These are phyloP conservation scores for Rhinoraja longicauda DNA, from an alignment of 2,797 vertebrate species.

Conservation along the genomic window DNA sequence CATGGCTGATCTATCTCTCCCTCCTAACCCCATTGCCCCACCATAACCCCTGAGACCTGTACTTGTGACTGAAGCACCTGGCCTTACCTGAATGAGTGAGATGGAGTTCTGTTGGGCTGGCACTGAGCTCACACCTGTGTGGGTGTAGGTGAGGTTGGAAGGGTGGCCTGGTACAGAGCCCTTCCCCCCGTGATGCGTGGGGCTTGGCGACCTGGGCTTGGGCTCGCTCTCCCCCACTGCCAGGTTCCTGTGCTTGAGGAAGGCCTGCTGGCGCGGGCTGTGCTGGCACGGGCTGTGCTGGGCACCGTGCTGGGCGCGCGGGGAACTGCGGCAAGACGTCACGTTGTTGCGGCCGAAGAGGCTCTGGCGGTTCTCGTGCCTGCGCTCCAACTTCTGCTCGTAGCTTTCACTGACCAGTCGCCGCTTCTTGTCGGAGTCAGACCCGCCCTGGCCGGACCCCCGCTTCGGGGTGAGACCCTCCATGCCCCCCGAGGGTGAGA, in stretches of 20 bases:
- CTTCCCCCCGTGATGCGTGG: background rate
- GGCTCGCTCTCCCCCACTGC: slow-evolving; percentile 37
- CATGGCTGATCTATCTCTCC: too few relatives aligned
- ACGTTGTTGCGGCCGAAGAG: slow-evolving; percentile 46
- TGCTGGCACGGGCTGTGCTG: slow-evolving; percentile 47
- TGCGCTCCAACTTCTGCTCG: slow-evolving; percentile 57
- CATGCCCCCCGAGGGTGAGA: background rate
- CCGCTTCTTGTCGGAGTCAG: background rate
- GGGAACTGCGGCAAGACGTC: slow-evolving; percentile 47
- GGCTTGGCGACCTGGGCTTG: slow-evolving; percentile 17
- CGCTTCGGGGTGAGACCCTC: background rate
- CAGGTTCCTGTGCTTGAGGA: slow-evolving; percentile 58
- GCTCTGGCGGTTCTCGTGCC: slow-evolving; percentile 52
- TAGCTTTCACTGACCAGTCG: slow-evolving; percentile 51
- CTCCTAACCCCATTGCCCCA: too few relatives aligned
- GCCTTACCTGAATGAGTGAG: background rate
- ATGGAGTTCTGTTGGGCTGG: background rate
- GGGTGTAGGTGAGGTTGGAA: too few relatives aligned
- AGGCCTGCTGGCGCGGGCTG: slow-evolving; percentile 53
- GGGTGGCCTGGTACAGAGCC: too few relatives aligned
- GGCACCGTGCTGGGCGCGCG: background rate
- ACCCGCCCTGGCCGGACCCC: background rate
- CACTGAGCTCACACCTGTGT: background rate
- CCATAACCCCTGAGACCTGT: too few relatives aligned
- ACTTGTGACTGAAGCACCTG: background rate